Evolutionary conservation across 92 coral and sea anemone genomes (phyloP).

Genomic region (Zoanthus solanderi): DNA sequence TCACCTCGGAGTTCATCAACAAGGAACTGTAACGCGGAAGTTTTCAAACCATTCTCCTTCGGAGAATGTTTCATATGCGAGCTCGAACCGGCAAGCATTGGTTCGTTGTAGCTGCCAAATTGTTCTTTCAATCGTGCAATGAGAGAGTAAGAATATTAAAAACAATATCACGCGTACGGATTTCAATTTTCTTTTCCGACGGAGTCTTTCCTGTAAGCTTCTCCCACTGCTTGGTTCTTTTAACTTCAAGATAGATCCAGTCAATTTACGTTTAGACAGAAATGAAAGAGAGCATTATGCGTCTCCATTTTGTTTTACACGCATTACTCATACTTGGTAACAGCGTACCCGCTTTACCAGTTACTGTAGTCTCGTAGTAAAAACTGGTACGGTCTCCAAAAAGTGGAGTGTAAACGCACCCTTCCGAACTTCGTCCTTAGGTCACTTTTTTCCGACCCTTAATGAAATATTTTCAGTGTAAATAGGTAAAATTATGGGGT

Average conservation of each 20-base stretch:
- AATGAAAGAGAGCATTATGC: no score
- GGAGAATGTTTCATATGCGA: background rate
- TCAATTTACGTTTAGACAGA: no score
- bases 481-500: background rate
- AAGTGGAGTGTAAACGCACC: background rate
- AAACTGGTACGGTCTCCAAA: background rate
- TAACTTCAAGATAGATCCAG: no score
- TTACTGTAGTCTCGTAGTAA: background rate
- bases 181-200: background rate
- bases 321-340: background rate
- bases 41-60: background rate
- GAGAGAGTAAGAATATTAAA: background rate
- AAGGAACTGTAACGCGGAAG: background rate
- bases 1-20: background rate
- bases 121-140: background rate
- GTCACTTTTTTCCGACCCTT: no score
- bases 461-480: background rate
- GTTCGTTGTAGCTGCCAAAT: background rate
- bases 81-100: background rate
- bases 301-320: no score
- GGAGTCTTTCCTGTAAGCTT: background rate
- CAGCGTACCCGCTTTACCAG: background rate
- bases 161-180: no score
- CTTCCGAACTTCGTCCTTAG: no score
- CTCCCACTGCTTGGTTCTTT: no score